Evolutionary conservation across 2,888 invertebrate species (phyloP), one percentile per base, ranked within the genome.

Genomic region (Girardia tigrina): DNA sequence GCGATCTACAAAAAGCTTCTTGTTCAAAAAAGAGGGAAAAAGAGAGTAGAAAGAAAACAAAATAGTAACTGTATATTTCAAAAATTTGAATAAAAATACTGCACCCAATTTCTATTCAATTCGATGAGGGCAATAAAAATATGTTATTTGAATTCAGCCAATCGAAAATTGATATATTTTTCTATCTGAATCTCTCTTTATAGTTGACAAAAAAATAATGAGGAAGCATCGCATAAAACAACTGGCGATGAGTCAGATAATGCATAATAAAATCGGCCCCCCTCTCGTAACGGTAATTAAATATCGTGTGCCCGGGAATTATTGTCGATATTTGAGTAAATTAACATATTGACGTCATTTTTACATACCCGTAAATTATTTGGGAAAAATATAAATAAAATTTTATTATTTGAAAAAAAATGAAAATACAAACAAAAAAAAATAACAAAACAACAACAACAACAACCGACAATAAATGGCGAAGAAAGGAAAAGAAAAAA

Each of bases 101-200:
- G 56, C 56, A 56, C 56, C 56, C 56, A 56, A 56, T 56, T n/a
- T 56, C 56, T 56, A 56, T 56, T 56, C n/a, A n/a, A 56, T 56
- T 56, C 56, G 56, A 56, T 56, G 56, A 56, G 56, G 56, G 56
- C 56, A 56, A 56, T 56, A 56, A 56, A 56, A 56, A 56, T 56
- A 56, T 56, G 56, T 56, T 56, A 56, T 56, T 56, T 56, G 56
- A 56, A 56, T 56, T 56, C 56, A 56, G 23, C 56, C 56, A 56
- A 56, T 56, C 56, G 20, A n/a, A 56, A 23, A 20, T 56, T 56
- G 56, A 56, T 56, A n/a, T n/a, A 56, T 56, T 56, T 56, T 23
- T 56, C 56, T 56, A 20, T 56, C 56, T 20, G 56, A 56, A 56
- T 56, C 56, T 56, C 56, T 56, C 56, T 23, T n/a, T 56, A 56